Base-by-base conservation (phyloP, 1,140 invertebrate genomes). In the Rhyacophila brunnea region DNA sequence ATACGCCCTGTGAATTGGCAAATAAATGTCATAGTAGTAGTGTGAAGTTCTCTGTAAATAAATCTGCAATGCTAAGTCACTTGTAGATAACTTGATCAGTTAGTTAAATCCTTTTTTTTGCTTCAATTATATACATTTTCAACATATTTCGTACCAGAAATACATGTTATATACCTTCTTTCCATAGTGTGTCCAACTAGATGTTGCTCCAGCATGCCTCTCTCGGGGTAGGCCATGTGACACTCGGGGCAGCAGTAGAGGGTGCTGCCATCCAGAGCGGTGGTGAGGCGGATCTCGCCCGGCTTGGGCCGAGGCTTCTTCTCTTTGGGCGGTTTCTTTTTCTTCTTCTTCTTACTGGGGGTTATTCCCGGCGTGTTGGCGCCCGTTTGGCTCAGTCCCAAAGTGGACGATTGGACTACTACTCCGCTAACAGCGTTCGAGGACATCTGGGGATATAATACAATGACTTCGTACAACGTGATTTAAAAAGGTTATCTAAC, bases 241-340 rank as follows among this genome's bases (percentile, higher is more conserved):
- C 91, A 92, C 68, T 92, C 89, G 3, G 90, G 90, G 68, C 90
- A 92, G 69, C 90, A 91, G 67, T 90, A 92, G 0, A 93, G 70
- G 0, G 89, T 89, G 18, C 88, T 90, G 1, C 91, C 90, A 67
- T 92, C 90, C 15, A 92, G 71, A 1, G 90, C 89, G 1, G 90
- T 91, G 0, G 89, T 89, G 13, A 93, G 74, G 38, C 88, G 81
- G 60, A 91, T 91, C 75, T 92, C 89, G 9, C 89, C 89, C 0
- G 90, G 90, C 67, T 90, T 90, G 0, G 89, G 87, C 35, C 88
- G 74, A 0, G 87, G 87, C 66, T 92, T 91, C 64, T 90, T 89
- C 65, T 90, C 88, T 68, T 90, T 90, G 13, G 83, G 81, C 0
- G 80, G 76, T 74, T 90, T 90, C 82, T 91, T 91, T 73, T 91